These are phyloP conservation scores for Takifugu rubripes DNA, from an alignment of 2,797 vertebrate species.

Conservation along the genomic window DNA sequence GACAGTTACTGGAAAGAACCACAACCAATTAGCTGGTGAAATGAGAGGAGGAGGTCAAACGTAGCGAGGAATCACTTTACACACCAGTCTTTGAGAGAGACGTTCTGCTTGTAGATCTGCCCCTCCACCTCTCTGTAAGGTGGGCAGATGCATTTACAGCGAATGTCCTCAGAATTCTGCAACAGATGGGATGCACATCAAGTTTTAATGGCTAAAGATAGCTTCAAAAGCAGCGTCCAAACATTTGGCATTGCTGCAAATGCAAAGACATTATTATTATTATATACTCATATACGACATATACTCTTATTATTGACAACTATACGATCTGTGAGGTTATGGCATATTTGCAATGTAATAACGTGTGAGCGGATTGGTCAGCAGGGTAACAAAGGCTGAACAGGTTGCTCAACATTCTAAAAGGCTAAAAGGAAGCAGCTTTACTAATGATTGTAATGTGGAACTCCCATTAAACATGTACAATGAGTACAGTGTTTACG, in stretches of 20 bases:
- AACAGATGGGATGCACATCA: conserved; percentile 14
- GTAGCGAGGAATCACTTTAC: conserved; percentile 26
- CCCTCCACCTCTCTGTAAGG: conserved; percentile 91
- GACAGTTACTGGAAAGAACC: conserved; percentile 83
- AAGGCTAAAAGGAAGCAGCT: not conserved
- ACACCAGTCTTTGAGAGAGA: conserved; percentile 98
- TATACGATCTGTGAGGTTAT: too few relatives aligned
- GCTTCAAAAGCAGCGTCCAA: too few relatives aligned
- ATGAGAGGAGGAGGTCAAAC: not conserved
- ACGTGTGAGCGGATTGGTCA: too few relatives aligned
- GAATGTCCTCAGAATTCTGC: conserved; percentile 91
- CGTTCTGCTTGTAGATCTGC: conserved; percentile 94
- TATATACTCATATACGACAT: too few relatives aligned
- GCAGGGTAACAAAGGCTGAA: not conserved
- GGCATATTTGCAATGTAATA: too few relatives aligned
- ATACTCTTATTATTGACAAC: too few relatives aligned
- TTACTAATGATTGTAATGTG: not conserved
- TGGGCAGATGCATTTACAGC: conserved; percentile 98
- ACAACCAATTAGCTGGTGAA: not conserved
- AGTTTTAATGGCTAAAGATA: too few relatives aligned
- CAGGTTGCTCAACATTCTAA: not conserved
- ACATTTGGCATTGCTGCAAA: too few relatives aligned
- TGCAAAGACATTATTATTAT: too few relatives aligned
- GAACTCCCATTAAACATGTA: not conserved
- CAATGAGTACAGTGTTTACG: not conserved